phyloP scores from a whole-genome alignment of 2,888 invertebrate genomes.

The Pardosa pseudoannulata region DNA sequence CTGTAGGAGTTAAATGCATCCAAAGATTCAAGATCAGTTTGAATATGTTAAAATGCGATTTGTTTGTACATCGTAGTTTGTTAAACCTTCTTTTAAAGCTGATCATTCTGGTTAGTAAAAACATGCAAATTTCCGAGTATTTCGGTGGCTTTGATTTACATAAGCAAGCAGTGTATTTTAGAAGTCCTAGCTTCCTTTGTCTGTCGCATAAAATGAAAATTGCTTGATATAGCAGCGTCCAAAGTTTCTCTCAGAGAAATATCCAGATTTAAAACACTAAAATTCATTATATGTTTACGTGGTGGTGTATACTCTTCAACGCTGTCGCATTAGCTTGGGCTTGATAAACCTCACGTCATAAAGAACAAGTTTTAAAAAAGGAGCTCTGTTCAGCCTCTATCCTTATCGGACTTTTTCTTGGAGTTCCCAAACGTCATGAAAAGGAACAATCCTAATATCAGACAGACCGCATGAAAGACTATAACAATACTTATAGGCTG shows the following conservation, averaged over 20 bases:
- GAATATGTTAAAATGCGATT: background rate
- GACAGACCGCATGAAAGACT: constrained; percentile 53
- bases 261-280: background rate
- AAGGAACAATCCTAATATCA: constrained; percentile 47
- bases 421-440: constrained; percentile 47
- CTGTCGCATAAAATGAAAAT: too few species aligned
- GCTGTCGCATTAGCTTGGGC: background rate
- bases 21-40: background rate
- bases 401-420: constrained; percentile 52
- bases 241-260: background rate
- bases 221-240: too few species aligned
- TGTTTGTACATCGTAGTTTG: too few species aligned
- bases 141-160: too few species aligned
- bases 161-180: too few species aligned
- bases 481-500: constrained; percentile 63
- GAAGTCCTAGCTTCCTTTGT: too few species aligned
- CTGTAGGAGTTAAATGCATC: background rate
- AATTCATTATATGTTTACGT: background rate
- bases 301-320: background rate
- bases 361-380: too few species aligned
- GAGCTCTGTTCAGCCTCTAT: constrained; percentile 11
- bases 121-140: too few species aligned
- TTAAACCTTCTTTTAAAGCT: too few species aligned
- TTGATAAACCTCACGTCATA: background rate
- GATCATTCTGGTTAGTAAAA: too few species aligned